Evolutionary conservation across 2,113 vertebrate species (phyloP).

Genomic region (Pseudois nayaur): DNA sequence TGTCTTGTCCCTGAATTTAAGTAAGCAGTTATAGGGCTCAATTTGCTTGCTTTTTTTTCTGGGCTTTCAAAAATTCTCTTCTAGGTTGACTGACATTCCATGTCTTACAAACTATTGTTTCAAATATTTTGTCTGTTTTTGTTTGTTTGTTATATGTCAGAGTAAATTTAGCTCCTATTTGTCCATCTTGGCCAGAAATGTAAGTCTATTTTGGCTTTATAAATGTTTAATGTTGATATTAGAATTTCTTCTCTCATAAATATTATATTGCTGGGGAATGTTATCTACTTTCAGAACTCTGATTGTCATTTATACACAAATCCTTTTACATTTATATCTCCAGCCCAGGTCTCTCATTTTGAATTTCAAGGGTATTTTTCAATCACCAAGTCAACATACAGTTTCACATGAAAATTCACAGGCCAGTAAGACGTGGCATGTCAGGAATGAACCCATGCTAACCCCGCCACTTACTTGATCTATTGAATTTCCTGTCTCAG

Average conservation of each 20-base stretch:
- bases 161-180: neutral
- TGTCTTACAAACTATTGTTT: neutral
- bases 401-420: neutral
- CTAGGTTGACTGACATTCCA: accelerated
- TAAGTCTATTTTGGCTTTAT: neutral
- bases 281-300: neutral
- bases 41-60: neutral
- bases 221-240: neutral
- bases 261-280: neutral
- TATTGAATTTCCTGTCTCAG: neutral
- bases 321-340: neutral
- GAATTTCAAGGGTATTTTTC: neutral
- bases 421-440: neutral
- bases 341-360: neutral
- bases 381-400: neutral
- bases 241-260: neutral
- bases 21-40: neutral
- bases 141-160: neutral
- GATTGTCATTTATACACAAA: neutral
- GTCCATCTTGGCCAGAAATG: neutral
- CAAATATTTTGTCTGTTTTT: neutral
- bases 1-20: neutral
- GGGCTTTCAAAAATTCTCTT: neutral
- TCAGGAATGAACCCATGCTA: conserved; percentile 17
- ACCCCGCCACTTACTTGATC: neutral